Evolutionary conservation across 2,888 invertebrate genomes (phyloP).

Genomic region (Globia sparganii): DNA sequence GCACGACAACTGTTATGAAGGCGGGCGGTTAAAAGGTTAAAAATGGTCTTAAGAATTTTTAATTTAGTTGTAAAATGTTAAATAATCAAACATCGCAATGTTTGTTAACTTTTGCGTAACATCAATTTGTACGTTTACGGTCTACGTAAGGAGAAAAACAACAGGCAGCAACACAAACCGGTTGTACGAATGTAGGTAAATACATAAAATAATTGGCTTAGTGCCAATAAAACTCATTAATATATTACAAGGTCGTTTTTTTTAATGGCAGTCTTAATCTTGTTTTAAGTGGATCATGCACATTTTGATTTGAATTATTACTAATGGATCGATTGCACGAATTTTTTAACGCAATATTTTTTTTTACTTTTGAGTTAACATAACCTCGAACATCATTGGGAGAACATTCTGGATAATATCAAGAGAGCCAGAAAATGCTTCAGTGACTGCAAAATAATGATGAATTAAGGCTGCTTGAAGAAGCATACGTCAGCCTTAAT

Average conservation of each 20-base stretch:
- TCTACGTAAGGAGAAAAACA: slow-evolving; percentile 28
- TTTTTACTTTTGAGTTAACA: neutral
- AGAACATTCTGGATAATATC: neutral
- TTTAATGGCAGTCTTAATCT: slow-evolving; percentile 23
- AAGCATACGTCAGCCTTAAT: slow-evolving; percentile 65
- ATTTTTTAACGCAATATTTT: neutral
- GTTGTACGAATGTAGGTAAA: slow-evolving; percentile 51
- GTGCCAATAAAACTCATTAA: slow-evolving; percentile 51
- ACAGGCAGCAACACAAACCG: slow-evolving; percentile 45
- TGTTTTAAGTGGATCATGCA: slow-evolving; percentile 41
- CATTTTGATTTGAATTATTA: slow-evolving; percentile 29
- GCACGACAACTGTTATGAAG: no score
- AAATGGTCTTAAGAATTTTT: neutral
- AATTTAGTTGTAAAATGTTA: neutral
- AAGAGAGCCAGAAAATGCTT: neutral
- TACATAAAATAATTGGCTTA: slow-evolving; percentile 53
- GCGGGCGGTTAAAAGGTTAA: no score
- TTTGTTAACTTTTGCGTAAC: slow-evolving; percentile 33
- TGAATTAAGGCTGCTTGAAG: slow-evolving; percentile 24
- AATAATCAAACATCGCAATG: neutral
- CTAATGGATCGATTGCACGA: neutral
- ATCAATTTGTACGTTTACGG: slow-evolving; percentile 32
- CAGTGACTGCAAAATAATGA: slow-evolving; percentile 25
- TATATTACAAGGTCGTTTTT: slow-evolving; percentile 52
- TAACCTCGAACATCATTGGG: neutral